These are phyloP conservation scores for Thunnus thynnus DNA, from an alignment of 2,113 vertebrate species.

Conservation along the genomic window DNA sequence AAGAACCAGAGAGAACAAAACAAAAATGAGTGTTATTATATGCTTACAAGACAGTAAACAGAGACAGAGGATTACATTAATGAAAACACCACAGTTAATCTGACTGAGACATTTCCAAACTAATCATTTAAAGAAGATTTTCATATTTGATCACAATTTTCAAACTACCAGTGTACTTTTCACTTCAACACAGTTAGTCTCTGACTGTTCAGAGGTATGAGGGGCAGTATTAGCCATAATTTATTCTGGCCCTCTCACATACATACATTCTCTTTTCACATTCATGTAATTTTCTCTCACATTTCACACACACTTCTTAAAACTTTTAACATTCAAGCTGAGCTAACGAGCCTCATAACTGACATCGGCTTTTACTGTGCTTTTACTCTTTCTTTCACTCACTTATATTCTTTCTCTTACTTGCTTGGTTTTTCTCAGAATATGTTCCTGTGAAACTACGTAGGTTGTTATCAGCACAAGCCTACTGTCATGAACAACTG, in stretches of 20 bases:
- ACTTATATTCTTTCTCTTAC: neutral
- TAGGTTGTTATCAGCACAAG: neutral
- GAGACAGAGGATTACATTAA: neutral
- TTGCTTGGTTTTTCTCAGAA: constrained; percentile 2
- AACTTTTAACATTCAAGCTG: neutral
- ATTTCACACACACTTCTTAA: neutral
- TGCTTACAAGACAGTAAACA: neutral
- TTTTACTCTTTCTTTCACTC: neutral
- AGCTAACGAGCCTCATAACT: neutral
- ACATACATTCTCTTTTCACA: no score
- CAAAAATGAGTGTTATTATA: neutral
- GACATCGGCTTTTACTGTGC: neutral
- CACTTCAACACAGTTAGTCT: neutral
- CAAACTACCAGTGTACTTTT: neutral
- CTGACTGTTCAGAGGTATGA: neutral
- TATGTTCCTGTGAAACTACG: constrained; percentile 4
- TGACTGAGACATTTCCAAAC: no score
- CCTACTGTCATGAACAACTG: constrained; percentile 12
- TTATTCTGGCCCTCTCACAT: no score
- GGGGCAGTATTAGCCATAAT: no score
- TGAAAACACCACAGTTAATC: no score
- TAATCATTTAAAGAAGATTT: neutral
- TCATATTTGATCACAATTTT: constrained; percentile 6
- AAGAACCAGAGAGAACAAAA: neutral
- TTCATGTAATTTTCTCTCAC: neutral